Conservation (phyloP, 2,113 vertebrate species). For the Genyomyrus donnyi region DNA sequence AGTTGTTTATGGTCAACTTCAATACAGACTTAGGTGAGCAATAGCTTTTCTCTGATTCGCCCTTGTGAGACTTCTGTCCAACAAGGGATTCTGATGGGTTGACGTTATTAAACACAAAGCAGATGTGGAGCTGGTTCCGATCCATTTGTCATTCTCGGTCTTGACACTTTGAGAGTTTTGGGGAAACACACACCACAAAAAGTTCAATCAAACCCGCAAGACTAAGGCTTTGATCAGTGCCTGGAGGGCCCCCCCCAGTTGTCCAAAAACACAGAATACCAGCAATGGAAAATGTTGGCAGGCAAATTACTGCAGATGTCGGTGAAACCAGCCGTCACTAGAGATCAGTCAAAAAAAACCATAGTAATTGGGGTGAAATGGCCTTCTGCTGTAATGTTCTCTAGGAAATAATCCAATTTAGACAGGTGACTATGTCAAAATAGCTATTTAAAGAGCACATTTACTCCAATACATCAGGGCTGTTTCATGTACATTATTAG, state of each 20-base stretch:
- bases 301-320: slow-evolving; percentile 3
- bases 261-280: neutral
- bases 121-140: neutral
- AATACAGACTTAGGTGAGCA: neutral
- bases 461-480: neutral
- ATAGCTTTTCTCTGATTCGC: slow-evolving; percentile 45
- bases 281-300: neutral
- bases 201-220: neutral
- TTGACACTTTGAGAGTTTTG: neutral
- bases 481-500: neutral
- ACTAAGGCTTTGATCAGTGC: slow-evolving; percentile 2
- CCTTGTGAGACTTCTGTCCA: slow-evolving; percentile 43
- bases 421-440: neutral
- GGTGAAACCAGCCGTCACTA: neutral
- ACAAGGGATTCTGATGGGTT: slow-evolving; percentile 44
- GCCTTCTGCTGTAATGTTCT: neutral
- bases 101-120: slow-evolving; percentile 41
- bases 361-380: slow-evolving; percentile 12
- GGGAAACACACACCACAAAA: neutral
- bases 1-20: neutral
- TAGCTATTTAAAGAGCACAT: neutral
- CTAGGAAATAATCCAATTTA: slow-evolving; percentile 11
- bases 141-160: neutral
- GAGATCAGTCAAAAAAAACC: neutral
- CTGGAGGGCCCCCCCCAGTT: neutral